These are phyloP conservation scores for Pseudococcus jackbeardsleyi DNA, from an alignment of 2,888 invertebrate species.

Conservation along the genomic window DNA sequence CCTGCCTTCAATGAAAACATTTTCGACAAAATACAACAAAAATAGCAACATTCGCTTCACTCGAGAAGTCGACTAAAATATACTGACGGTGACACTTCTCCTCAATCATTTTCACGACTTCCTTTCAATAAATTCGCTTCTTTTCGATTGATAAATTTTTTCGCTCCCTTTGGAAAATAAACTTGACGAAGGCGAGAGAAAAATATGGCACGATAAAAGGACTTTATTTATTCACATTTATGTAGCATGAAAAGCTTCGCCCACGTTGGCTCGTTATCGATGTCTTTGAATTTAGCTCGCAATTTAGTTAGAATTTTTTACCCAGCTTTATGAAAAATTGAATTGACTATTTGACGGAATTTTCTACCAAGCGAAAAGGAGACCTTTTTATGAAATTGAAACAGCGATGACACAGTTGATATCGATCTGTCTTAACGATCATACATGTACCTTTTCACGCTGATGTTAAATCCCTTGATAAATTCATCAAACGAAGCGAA, in stretches of 20 bases:
- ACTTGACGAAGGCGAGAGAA: neutral
- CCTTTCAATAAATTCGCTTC: neutral
- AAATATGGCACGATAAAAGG: neutral
- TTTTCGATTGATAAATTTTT: neutral
- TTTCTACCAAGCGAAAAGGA: neutral
- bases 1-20: too few relatives aligned
- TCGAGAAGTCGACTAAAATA: too few relatives aligned
- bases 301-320: neutral
- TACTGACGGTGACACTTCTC: too few relatives aligned
- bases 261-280: neutral
- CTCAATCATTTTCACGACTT: too few relatives aligned
- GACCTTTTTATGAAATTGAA: neutral
- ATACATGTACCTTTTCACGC: too few relatives aligned
- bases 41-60: too few relatives aligned
- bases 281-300: neutral
- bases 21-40: too few relatives aligned
- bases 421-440: neutral
- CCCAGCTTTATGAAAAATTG: neutral
- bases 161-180: neutral
- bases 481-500: neutral
- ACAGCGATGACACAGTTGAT: constrained; percentile 12
- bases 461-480: too few relatives aligned
- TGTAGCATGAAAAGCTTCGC: neutral
- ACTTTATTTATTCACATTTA: neutral
- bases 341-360: neutral